Evolutionary conservation across 1,140 invertebrate genomes (phyloP), one percentile per base, ranked within the genome.

Genomic region (Drosophila sp.): DNA sequence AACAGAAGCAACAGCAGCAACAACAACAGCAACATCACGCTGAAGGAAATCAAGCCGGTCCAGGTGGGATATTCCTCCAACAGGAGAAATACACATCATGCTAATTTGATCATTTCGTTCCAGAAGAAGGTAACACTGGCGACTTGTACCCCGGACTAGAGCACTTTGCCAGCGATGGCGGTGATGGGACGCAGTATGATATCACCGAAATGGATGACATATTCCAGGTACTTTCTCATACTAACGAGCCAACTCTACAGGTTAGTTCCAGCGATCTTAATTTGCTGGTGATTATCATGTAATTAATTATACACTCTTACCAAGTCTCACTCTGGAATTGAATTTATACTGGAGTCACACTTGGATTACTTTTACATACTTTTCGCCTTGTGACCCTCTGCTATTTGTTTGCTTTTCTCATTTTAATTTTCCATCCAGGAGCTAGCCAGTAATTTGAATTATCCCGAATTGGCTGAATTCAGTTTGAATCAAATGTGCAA

Each of bases 401-500:
- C 10, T 60, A 25, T 17, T 1, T 11, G 30, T 1, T n/a, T 17
- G 5, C 40, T 10, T 10, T 50, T 2, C 1, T 29, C n/a, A 11
- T 10, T 25, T 60, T 25, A 11, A 29, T 3, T 23, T 11, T 30
- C 4, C 8, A 3, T 10, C 3, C 17, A 91, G 90, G 90, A 91
- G 29, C 64, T 91, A 38, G 79, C 90, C n/a, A 85, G 78, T 40
- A 91, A 91, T 65, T 70, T 91, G 33, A 91, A 91, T 50, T 91
- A 77, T 66, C 86, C 91, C 3, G 91, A 92, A 50, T 64, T 92
- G 54, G 80, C 89, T 25, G 91, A 92, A 56, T 90, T 91, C 27
- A 84, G 90, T 44, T 79, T 92, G 35, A 92, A 92, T 68, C 90
- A 91, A 63, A 90, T 92, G 73, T 92, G 91, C 70, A 92, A 92